Evolutionary conservation across 2,113 vertebrate genomes (phyloP), one percentile per base, ranked within the genome.

Genomic region (Callospermophilus lateralis): DNA sequence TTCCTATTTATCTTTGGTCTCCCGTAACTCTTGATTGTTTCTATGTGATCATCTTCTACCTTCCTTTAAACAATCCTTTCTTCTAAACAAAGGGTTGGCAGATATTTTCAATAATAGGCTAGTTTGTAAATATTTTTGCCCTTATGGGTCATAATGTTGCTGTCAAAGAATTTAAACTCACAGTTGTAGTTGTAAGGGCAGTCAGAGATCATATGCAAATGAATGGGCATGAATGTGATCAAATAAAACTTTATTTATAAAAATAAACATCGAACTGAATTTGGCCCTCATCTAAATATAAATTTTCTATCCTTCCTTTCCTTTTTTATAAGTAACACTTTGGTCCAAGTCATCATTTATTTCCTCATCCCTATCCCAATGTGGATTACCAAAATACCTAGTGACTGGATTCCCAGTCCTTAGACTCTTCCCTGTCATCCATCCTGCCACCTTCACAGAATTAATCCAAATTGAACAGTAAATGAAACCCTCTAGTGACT

Each of bases 71-170:
- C 8, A 78, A 93, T 70, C 4, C 20, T 84, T 88, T 67, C n/a
- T 94, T 86, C 61, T 90, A 94, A 80, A 84, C 16, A 84, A 93
- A 93, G 11, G 1, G 3, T n/a, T 87, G 37, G 16, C 65, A 86
- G 67, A 45, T 28, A 17, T 94, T 63, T 92, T 81, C 30, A 39
- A 22, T 84, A 55, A 79, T 78, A 20, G 51, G 19, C 39, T 34
- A 91, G 45, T 88, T 28, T 79, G 67, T 48, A 77, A 89, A 80
- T 77, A 87, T 48, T 65, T 78, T 95, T 42, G 37, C n/a, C 39
- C 88, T 80, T 70, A 16, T 73, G 58, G 16, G 5, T 8, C 65
- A 70, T 48, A 86, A 70, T 3, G 5, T 93, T 17, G 42, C 45
- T 15, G 37, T 55, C 24, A 63, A 93, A 89, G n/a, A 63, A 68